Evolutionary conservation across 2,888 invertebrate species (phyloP).

Genomic region (Campoletis raptor): DNA sequence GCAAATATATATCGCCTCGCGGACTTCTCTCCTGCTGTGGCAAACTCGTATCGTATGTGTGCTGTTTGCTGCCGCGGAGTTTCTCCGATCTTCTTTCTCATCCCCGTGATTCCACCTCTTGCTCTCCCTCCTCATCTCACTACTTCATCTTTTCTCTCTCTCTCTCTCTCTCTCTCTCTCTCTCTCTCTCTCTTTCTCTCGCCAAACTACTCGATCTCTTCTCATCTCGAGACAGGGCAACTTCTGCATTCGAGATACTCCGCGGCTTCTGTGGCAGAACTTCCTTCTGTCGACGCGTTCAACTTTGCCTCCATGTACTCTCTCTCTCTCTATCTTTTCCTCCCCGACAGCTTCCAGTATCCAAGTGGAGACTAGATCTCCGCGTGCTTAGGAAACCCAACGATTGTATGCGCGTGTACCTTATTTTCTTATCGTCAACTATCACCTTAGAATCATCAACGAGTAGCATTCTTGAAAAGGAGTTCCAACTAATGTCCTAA

Average conservation of each 20-base stretch:
- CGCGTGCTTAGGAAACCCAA: neutral
- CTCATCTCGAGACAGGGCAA: slow-evolving; percentile 65
- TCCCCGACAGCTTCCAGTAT: slow-evolving; percentile 15
- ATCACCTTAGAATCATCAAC: slow-evolving; percentile 36
- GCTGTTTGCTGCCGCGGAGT: slow-evolving; percentile 56
- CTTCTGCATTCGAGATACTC: slow-evolving; percentile 67
- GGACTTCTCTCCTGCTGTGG: slow-evolving; percentile 70
- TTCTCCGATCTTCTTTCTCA: slow-evolving; percentile 49
- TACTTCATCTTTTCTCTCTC: slow-evolving; percentile 40
- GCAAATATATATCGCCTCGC: slow-evolving; percentile 80
- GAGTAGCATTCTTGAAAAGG: slow-evolving; percentile 2
- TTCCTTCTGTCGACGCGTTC: slow-evolving; percentile 66
- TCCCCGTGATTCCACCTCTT: slow-evolving; percentile 38
- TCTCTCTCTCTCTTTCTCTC: slow-evolving; percentile 17
- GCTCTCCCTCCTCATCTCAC: slow-evolving; percentile 30
- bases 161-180: slow-evolving; percentile 48
- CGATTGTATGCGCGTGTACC: slow-evolving; percentile 10
- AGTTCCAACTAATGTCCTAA: slow-evolving; percentile 10
- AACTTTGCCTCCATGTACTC: slow-evolving; percentile 41
- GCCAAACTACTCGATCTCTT: slow-evolving; percentile 61
- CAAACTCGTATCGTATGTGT: slow-evolving; percentile 62
- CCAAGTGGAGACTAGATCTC: slow-evolving; percentile 35
- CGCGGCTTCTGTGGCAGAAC: slow-evolving; percentile 67
- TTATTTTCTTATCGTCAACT: slow-evolving; percentile 29
- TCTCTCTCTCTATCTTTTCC: slow-evolving; percentile 27